Evolutionary conservation across 92 coral and sea anemone genomes (phyloP), one percentile per base, ranked within the genome.

Genomic region (Phenganax stokvisi): DNA sequence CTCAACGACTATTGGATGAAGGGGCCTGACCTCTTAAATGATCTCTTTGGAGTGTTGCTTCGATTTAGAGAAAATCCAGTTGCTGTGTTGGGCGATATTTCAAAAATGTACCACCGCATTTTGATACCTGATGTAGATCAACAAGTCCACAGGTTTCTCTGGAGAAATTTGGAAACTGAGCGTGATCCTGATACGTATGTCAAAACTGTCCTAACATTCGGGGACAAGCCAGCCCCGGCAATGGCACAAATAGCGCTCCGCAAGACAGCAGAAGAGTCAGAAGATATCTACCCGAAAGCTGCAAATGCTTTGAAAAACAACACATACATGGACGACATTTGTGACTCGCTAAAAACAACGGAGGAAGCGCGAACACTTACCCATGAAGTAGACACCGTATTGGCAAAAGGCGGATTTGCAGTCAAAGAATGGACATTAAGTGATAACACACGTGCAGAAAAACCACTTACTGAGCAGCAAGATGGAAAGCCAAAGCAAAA

Each of bases 1-100:
- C 66, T 76, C 25, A 76, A 76, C 16, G 66, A 76, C 66, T n/a
- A 76, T 31, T 76, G 80, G 65, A 56, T 76, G 47, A 76, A 76
- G 58, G 65, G 80, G 3, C 47, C 47, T 37, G 47, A 37, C 47
- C 47, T 37, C 47, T 37, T 37, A 37, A 37, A 37, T 37, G 52
- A 60, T 7, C 51, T 60, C 28, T 64, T 76, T 76, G 67, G 37
- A 20, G 67, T 54, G 12, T 37, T 54, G 53, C 60, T 7, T 53
- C 66, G 30, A 27, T 54, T 74, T 12, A n/a, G 31, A 6, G 37
- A 54, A 59, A 17, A 12, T 13, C 67, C 9, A 61, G n/a, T 28
- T 12, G 67, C 67, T 61, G 67, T 17, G 7, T 61, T 61, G n/a
- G 67, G 67, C 9, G 25, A 61, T 28, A 61, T 61, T 17, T 61